These are phyloP conservation scores for Calypte anna DNA, from an alignment of 2,113 vertebrate species.

Conservation along the genomic window DNA sequence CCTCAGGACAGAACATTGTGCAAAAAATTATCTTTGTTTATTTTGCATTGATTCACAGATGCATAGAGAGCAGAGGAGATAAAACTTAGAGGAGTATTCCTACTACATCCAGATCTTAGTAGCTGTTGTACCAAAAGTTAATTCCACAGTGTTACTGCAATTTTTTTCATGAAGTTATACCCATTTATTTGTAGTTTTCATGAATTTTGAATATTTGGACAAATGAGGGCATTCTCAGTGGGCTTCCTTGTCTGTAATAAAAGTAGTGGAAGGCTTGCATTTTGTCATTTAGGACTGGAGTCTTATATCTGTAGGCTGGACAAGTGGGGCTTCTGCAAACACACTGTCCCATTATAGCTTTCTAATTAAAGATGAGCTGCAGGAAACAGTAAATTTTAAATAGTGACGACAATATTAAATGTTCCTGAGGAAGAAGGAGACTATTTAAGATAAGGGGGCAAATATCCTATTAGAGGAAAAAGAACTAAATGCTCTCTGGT, in stretches of 20 bases:
- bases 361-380: conserved; percentile 57
- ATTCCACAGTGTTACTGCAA: neutral
- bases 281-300: neutral
- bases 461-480: conserved; percentile 35
- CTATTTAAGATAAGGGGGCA: conserved; percentile 36
- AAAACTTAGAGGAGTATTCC: neutral
- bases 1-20: neutral
- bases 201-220: neutral
- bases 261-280: neutral
- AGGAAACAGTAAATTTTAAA: conserved; percentile 57
- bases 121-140: neutral
- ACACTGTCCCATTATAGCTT: neutral
- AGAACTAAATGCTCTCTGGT: neutral
- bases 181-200: neutral
- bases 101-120: neutral
- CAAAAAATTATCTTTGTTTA: neutral
- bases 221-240: neutral
- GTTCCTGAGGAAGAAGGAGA: neutral
- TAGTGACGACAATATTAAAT: conserved; percentile 33
- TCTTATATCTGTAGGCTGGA: neutral
- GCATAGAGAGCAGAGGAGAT: neutral
- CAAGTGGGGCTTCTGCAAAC: neutral
- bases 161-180: neutral
- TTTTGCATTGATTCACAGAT: neutral
- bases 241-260: neutral